phyloP scores from a whole-genome alignment of 2,113 vertebrate species.

The Pica pica region DNA sequence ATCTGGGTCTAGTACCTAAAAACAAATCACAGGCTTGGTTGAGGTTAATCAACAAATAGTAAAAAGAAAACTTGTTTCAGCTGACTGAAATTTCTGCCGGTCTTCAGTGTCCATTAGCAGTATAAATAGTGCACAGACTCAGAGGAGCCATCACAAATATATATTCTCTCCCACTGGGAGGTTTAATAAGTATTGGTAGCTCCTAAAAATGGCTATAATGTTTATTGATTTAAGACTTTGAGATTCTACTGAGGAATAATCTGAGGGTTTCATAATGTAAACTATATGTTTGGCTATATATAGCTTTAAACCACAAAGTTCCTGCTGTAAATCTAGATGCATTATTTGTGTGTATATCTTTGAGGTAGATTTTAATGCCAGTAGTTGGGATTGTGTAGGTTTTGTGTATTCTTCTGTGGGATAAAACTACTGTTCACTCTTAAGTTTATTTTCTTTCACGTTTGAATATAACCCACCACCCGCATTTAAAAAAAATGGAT shows the following conservation, averaged over 20 bases:
- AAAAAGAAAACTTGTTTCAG: background rate
- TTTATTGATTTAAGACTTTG: slow-evolving; percentile 70
- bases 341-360: background rate
- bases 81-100: background rate
- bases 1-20: background rate
- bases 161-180: background rate
- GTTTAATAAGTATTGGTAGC: slow-evolving; percentile 31
- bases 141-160: slow-evolving; percentile 24
- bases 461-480: background rate
- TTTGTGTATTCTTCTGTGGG: background rate
- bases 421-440: background rate
- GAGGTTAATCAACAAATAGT: background rate
- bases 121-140: background rate
- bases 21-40: background rate
- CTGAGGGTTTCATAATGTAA: slow-evolving; percentile 9
- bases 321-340: background rate
- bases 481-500: background rate
- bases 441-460: background rate
- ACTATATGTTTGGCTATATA: background rate
- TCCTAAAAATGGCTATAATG: slow-evolving; percentile 51
- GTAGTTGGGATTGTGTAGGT: background rate
- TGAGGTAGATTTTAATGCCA: background rate
- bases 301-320: background rate
- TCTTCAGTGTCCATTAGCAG: background rate
- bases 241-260: slow-evolving; percentile 33